phyloP scores from a whole-genome alignment of 2,888 invertebrate species.

The Trissolcus brochymenae region DNA sequence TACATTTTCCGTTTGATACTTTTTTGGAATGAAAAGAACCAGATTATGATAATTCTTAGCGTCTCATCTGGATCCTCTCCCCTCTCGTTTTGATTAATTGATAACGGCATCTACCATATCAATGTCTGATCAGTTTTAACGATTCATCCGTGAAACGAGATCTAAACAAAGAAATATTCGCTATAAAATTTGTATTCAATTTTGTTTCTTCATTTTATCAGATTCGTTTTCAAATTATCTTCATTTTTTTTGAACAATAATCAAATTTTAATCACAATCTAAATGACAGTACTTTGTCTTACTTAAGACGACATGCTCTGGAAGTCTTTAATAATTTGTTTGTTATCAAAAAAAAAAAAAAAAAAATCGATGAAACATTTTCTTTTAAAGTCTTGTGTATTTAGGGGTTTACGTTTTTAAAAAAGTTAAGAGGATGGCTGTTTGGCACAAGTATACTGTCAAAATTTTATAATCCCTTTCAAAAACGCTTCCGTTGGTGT shows the following conservation, averaged over 20 bases:
- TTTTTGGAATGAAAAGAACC: conserved; percentile 52
- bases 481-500: not conserved
- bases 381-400: too few species aligned
- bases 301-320: too few species aligned
- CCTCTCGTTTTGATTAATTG: conserved; percentile 45
- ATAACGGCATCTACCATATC: conserved; percentile 55
- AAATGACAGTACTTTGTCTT: too few species aligned
- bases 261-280: too few species aligned
- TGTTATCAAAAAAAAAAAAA: too few species aligned
- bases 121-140: conserved; percentile 47
- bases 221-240: not conserved
- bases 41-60: conserved; percentile 44
- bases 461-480: not conserved
- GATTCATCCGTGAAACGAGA: conserved; percentile 55
- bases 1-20: conserved; percentile 61
- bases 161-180: conserved; percentile 38
- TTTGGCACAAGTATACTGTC: conserved; percentile 2
- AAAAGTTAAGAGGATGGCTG: not conserved
- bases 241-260: too few species aligned
- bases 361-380: too few species aligned
- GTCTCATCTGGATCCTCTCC: conserved; percentile 32
- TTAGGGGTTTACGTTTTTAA: not conserved
- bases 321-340: too few species aligned
- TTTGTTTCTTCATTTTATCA: not conserved
- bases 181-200: not conserved